Evolutionary conservation across 1,140 invertebrate genomes (phyloP).

Genomic region (Sycobia sp.): DNA sequence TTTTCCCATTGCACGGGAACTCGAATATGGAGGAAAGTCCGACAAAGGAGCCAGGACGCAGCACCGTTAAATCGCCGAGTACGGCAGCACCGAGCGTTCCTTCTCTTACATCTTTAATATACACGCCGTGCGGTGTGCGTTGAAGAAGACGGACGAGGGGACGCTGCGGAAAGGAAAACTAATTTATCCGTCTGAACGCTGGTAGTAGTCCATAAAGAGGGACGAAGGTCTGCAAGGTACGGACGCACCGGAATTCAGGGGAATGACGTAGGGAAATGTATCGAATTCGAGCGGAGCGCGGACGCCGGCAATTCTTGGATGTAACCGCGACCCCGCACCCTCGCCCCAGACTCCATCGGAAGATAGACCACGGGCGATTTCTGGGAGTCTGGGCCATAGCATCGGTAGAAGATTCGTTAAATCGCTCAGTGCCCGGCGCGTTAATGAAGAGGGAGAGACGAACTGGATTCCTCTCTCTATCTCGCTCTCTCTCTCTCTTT

Average conservation of each 20-base stretch:
- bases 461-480: no score
- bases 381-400: background rate
- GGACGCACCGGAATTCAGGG: conserved; percentile 6
- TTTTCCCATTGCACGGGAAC: background rate
- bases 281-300: background rate
- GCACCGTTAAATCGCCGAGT: background rate
- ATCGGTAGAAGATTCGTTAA: conserved; percentile 9
- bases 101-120: background rate
- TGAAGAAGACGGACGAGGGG: no score
- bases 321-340: no score
- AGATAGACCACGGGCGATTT: conserved; percentile 10
- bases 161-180: background rate
- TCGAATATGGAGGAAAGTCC: no score
- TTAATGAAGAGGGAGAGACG: background rate
- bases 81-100: background rate
- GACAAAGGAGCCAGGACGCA: no score
- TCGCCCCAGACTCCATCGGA: background rate
- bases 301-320: background rate
- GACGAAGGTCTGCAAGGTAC: background rate
- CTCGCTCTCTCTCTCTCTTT: no score
- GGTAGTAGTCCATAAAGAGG: no score
- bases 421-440: background rate
- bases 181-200: background rate
- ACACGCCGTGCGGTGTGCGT: background rate
- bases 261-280: conserved; percentile 16